These are phyloP conservation scores for Phenganax marumi DNA, from an alignment of 92 coral and sea anemone genomes.

Conservation along the genomic window DNA sequence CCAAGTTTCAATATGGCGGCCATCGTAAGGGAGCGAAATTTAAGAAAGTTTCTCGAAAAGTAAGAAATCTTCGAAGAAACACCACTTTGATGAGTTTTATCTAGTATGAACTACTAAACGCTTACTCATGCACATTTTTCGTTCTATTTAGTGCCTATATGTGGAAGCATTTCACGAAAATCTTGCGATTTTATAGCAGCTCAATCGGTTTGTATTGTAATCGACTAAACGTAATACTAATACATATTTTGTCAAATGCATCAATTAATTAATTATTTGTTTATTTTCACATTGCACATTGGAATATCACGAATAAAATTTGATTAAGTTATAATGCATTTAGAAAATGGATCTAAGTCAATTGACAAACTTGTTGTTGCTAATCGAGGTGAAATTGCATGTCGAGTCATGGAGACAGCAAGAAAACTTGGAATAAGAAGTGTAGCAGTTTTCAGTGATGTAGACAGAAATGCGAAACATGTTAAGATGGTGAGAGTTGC, in stretches of 20 bases:
- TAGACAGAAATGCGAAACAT: conserved; percentile 88
- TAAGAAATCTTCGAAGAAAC: conserved; percentile 9
- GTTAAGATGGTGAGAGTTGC: conserved; percentile 75
- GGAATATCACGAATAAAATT: background rate
- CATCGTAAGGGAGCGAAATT: conserved; percentile 19
- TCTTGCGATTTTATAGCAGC: background rate
- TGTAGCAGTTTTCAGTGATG: conserved; percentile 99
- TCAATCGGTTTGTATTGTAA: conserved; percentile 11
- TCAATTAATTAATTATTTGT: too few species aligned
- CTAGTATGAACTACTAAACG: background rate
- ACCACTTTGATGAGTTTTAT: background rate
- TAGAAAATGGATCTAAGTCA: conserved; percentile 42
- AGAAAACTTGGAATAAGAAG: conserved; percentile 91
- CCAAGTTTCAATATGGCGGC: conserved; percentile 47
- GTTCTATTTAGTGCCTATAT: conserved; percentile 18
- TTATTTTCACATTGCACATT: background rate
- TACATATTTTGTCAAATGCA: too few species aligned
- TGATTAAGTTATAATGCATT: background rate
- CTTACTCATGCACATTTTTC: background rate
- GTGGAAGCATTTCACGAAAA: conserved; percentile 7
- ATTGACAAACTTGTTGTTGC: conserved; percentile 86
- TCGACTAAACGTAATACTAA: background rate
- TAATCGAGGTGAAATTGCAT: conserved; percentile 97
- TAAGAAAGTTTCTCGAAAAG: conserved; percentile 21
- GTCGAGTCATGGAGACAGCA: conserved; percentile 95